phyloP scores from a whole-genome alignment of 2,113 vertebrate species.

The Mesoclemmys tuberculata region DNA sequence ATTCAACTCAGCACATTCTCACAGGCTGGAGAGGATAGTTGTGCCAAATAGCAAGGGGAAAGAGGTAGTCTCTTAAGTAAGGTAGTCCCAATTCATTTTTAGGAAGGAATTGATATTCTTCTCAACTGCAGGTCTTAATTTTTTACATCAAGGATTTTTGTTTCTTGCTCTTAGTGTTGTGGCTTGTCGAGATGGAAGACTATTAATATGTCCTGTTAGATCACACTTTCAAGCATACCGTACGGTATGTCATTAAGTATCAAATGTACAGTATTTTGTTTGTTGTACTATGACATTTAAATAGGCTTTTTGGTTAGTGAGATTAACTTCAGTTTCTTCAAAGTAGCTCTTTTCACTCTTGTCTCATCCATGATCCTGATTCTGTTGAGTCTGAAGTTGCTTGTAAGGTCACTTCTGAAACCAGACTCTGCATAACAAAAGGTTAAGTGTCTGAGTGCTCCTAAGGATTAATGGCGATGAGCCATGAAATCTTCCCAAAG shows the following conservation, averaged over 20 bases:
- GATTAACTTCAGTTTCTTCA: background rate
- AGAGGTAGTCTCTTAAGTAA: background rate
- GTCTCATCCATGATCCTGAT: background rate
- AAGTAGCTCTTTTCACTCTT: background rate
- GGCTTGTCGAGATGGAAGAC: background rate
- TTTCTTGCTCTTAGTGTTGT: background rate
- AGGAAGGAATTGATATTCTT: background rate
- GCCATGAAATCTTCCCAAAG: constrained; percentile 44
- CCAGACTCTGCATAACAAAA: constrained; percentile 79
- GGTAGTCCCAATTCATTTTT: background rate
- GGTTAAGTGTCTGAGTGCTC: constrained; percentile 77
- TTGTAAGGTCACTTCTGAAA: constrained; percentile 86
- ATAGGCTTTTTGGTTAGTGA: background rate
- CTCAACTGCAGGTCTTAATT: background rate
- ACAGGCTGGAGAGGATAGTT: background rate
- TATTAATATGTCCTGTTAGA: background rate
- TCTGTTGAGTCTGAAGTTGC: constrained; percentile 32
- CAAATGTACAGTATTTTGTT: background rate
- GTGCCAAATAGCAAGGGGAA: background rate
- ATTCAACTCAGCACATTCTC: background rate
- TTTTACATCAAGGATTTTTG: background rate
- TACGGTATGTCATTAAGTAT: background rate
- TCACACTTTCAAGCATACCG: background rate
- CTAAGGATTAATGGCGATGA: constrained; percentile 13
- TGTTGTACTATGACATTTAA: background rate